Evolutionary conservation across 2,797 vertebrate genomes (phyloP), one percentile per base, ranked within the genome.

Genomic region (Momotus momota): DNA sequence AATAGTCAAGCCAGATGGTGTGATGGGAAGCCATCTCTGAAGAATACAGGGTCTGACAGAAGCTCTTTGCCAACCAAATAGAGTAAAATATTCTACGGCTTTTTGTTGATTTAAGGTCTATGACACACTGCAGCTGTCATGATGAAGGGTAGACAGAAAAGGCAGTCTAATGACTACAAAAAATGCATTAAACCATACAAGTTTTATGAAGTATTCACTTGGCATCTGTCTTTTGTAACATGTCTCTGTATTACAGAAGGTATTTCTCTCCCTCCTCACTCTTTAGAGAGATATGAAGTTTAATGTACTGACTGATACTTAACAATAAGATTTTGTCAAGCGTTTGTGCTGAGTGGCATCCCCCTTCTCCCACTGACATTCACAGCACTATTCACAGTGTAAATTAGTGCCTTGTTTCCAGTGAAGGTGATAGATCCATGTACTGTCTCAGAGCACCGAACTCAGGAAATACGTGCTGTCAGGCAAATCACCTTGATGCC

Each of bases 271-370:
- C 86, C 88, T 93, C 74, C 84, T 71, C 12, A 1, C 84, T 89
- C 92, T 95, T 96, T 20, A 67, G 49, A 90, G 65, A 91, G 64
- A 80, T 31, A 85, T 5, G 60, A 89, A 74, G 71, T 61, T 96
- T 93, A 89, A 94, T 71, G 86, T 41, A 91, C 93, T 94, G 81
- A 18, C 74, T 96, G 57, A 41, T 87, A 58, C 57, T 92, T 83
- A 89, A 88, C 93, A 88, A 83, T 66, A 81, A 86, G 84, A 81
- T 95, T 97, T 94, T 96, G 93, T 93, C 95, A 35, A 96, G 86
- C 71, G 87, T 81, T 82, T 81, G 84, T 90, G 71, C 90, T 92
- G 64, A 92, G 79, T 20, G 67, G 88, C 84, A 49, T 62, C 91
- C 64, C 94, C 82, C 70, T 62, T 66, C 70, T 89, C 27, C 73